phyloP scores from a whole-genome alignment of 2,888 invertebrate genomes.

The Apamea anceps region DNA sequence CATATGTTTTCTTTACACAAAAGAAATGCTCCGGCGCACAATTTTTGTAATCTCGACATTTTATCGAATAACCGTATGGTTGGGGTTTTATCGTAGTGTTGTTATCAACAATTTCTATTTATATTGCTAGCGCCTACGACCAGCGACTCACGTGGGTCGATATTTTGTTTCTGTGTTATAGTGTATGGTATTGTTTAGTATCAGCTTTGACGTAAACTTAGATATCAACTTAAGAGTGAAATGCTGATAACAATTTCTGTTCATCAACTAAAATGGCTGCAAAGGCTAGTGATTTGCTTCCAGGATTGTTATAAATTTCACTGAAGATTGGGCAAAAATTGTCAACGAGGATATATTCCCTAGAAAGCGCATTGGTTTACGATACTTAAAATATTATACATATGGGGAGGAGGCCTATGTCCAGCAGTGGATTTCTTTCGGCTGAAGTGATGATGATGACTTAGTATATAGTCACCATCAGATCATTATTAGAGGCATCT shows the following conservation, averaged over 20 bases:
- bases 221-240: background rate
- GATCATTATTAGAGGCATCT: background rate
- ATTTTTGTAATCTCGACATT: slow-evolving; percentile 64
- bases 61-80: slow-evolving; percentile 59
- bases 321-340: background rate
- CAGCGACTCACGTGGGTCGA: slow-evolving; percentile 45
- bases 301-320: background rate
- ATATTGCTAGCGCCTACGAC: slow-evolving; percentile 60
- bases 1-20: slow-evolving; percentile 55
- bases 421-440: too few species aligned
- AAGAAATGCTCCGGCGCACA: slow-evolving; percentile 45
- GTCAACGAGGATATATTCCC: background rate
- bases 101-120: slow-evolving; percentile 67
- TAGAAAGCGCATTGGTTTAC: background rate
- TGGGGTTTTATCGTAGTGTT: slow-evolving; percentile 56
- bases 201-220: slow-evolving; percentile 14
- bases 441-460: too few species aligned
- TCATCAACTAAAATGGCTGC: background rate
- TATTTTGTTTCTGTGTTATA: slow-evolving; percentile 38
- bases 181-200: background rate
- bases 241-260: slow-evolving; percentile 1
- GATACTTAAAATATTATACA: background rate
- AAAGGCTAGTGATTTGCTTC: background rate
- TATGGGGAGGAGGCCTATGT: too few species aligned
- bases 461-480: background rate